These are phyloP conservation scores for Bibio marci DNA, from an alignment of 2,888 invertebrate genomes.

Conservation along the genomic window DNA sequence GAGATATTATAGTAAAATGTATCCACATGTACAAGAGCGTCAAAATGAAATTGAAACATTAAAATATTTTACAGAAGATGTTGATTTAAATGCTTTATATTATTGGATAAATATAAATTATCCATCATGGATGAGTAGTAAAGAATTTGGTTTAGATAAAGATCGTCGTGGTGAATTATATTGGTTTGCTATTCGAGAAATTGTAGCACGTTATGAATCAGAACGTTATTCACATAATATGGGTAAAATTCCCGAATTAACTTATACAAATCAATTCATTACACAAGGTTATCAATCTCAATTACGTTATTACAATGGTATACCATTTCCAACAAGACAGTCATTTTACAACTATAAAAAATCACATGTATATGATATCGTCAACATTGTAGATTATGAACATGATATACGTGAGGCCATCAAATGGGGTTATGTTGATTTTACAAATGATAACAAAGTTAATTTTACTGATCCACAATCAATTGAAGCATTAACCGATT, in stretches of 20 bases:
- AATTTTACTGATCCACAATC: constrained; percentile 26
- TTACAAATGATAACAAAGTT: constrained; percentile 22
- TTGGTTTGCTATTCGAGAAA: constrained; percentile 31
- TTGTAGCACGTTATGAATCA: constrained; percentile 32
- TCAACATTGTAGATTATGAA: constrained; percentile 33
- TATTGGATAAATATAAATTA: constrained; percentile 48
- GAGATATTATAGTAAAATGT: too few species aligned
- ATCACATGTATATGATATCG: constrained; percentile 12
- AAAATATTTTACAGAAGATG: constrained; percentile 59
- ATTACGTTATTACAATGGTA: constrained; percentile 43
- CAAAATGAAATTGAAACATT: constrained; percentile 34
- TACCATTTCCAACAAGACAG: constrained; percentile 44
- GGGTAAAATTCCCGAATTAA: constrained; percentile 42
- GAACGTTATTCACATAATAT: constrained; percentile 50
- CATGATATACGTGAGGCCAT: constrained; percentile 41
- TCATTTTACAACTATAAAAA: too few species aligned
- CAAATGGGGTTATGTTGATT: constrained; percentile 35
- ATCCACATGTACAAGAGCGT: too few species aligned
- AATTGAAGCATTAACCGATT: constrained; percentile 33
- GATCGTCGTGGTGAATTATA: constrained; percentile 30
- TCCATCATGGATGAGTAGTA: constrained; percentile 49
- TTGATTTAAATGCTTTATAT: constrained; percentile 56
- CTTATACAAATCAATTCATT: constrained; percentile 12
- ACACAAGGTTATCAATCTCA: constrained; percentile 40
- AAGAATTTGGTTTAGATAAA: constrained; percentile 19